Base-by-base conservation (phyloP, 2,113 vertebrate genomes). In the Cheilinus undulatus region DNA sequence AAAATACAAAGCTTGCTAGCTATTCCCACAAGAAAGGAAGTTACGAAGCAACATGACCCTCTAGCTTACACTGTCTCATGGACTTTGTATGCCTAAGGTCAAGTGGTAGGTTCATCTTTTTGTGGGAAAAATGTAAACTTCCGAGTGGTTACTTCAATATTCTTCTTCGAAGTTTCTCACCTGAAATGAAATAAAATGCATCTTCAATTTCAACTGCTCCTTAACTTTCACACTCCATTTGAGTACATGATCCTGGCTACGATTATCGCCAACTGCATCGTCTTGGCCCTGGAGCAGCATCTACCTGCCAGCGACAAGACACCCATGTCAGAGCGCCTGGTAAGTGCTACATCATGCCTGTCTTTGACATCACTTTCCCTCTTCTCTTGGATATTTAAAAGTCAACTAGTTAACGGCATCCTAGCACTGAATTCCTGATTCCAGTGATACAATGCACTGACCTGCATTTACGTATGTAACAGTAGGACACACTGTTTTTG, bases 221-320 rank as follows among this genome's bases (percentile, higher is more conserved):
- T 97, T 97, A 94, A 97, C 95, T 68, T 51, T 62, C 67, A 13
- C 92, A 99, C 98, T 96, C 98, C 98, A 46, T 99, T 99, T 75
- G 98, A 99, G 91, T 99, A 99, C 89, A 97, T 99, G 97, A 99
- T 99, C 92, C 93, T 99, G 86, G 95, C 97, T 78, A 99, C 98
- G 71, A 99, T 99, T 83, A 99, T 99, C 66, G 98, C 98, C 92
- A 99, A 99, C 92, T 99, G 98, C 86, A 99, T 99, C 48, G 98
- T 99, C 69, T 69, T 99, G 93, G 97, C 97, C 30, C 90, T 99
- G 93, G 98, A 99, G 83, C 97, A 99, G 85, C 97, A 99, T 85
- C 94, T 99, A 23, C 97, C 98, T 0, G 96, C 95, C 12, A 92
- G 92, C 23, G 98, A 99, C 94, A 99, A 99, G 93, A 99, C 98